Percentiles rank a stretch among this genome's conserved stretches.
phyloP scores from a whole-genome alignment of 2,797 vertebrate genomes.

The Hydrocynus forskahlii region DNA sequence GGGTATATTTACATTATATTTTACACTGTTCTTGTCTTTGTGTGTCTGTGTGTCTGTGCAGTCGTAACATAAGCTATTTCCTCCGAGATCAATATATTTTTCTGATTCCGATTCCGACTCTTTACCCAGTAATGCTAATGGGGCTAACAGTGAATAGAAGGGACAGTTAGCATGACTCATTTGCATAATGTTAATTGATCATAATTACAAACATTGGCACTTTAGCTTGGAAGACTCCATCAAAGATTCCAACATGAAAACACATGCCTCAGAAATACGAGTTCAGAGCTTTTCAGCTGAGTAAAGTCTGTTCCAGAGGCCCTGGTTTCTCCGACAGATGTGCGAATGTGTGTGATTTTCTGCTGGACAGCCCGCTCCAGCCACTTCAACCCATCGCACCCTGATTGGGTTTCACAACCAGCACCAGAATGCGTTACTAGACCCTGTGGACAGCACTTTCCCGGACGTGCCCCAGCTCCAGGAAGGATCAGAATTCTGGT shows the following conservation, averaged over 20 bases:
- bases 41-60: too few species aligned
- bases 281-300: not conserved
- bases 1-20: too few species aligned
- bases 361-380: slow-evolving; percentile 33
- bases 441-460: slow-evolving; percentile 30
- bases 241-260: not conserved
- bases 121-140: not conserved
- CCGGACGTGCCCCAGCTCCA: slow-evolving; percentile 30
- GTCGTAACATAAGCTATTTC: too few species aligned
- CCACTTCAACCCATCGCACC: slow-evolving; percentile 33
- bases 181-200: not conserved
- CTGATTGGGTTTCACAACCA: slow-evolving; percentile 50
- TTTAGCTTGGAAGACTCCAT: not conserved
- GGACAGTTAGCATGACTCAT: not conserved
- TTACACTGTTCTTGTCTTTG: too few species aligned
- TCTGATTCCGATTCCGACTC: not conserved
- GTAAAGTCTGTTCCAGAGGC: not conserved
- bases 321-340: slow-evolving; percentile 13
- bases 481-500: slow-evolving; percentile 42
- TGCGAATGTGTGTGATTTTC: slow-evolving; percentile 32
- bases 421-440: slow-evolving; percentile 20
- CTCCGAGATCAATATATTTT: too few species aligned
- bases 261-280: not conserved
- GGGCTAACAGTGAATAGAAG: not conserved
- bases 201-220: not conserved